Percentiles rank a stretch among this genome's conserved stretches.
Evolutionary conservation across 1,140 invertebrate genomes (phyloP).

Genomic region (Harpegnathos saltator): DNA sequence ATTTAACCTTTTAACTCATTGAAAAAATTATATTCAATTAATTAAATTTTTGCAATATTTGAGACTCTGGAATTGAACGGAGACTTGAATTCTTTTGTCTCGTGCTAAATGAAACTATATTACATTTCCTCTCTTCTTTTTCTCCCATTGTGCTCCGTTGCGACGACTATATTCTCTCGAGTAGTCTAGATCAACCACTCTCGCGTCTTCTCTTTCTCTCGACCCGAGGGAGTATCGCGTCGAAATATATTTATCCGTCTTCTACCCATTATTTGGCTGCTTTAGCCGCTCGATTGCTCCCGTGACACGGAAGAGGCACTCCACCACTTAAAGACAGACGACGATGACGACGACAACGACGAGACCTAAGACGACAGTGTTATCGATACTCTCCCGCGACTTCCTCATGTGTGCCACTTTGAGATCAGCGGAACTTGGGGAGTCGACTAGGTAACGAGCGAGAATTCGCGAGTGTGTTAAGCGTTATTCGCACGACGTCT

Average conservation of each 20-base stretch:
- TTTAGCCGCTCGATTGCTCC: conserved; percentile 58
- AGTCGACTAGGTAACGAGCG: conserved; percentile 30
- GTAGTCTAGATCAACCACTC: conserved; percentile 27
- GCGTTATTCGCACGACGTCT: conserved; percentile 1
- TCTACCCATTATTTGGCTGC: conserved; percentile 61
- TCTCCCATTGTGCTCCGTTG: background rate
- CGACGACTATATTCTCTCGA: background rate
- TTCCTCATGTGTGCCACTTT: conserved; percentile 14
- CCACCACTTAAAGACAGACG: conserved; percentile 28
- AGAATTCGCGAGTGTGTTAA: conserved; percentile 22
- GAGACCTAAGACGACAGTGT: conserved; percentile 19
- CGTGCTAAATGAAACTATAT: too few relatives aligned
- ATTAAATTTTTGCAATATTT: too few relatives aligned
- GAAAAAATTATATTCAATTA: too few relatives aligned
- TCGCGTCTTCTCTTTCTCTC: background rate
- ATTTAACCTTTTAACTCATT: background rate
- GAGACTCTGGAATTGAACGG: too few relatives aligned
- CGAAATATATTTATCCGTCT: conserved; percentile 18
- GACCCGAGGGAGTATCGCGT: conserved; percentile 31
- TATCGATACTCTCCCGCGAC: conserved; percentile 49
- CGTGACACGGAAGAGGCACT: conserved; percentile 44
- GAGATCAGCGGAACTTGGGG: background rate
- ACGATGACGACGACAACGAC: conserved; percentile 34
- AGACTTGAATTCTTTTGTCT: background rate
- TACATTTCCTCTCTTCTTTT: background rate